Evolutionary conservation across 2,113 vertebrate species (phyloP), one percentile per base, ranked within the genome.

Genomic region (Bubo scandiacus): DNA sequence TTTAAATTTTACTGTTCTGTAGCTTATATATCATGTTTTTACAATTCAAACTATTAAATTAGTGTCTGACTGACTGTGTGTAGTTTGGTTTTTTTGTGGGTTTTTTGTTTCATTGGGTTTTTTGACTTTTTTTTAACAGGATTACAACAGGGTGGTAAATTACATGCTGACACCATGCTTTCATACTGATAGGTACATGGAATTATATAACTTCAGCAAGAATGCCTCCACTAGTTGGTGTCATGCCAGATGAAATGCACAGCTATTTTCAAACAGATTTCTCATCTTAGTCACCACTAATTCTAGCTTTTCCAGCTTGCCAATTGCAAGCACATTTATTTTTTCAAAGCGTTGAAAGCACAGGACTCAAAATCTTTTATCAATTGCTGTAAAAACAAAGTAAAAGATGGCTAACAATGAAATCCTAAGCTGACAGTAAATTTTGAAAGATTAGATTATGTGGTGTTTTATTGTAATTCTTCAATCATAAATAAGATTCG

Each of bases 211-310:
- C 59, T 74, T 77, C 43, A 94, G 51, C 70, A 89, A 91, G 71
- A 90, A 68, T 67, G 90, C 40, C 86, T 82, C 62, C 36, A 71
- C 26, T 74, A 82, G 54, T 89, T 90, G 92, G 25, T 66, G 63
- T 88, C 81, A 83, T 12, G 19, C 42, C 34, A 65, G 15, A 40
- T n/a, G 40, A 92, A 96, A 92, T 32, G 43, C 61, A 45, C 2
- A 58, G 30, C 45, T 92, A 66, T 75, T 91, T 92, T 89, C 49
- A 96, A 93, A 79, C 9, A 77, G 8, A 86, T 65, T 92, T 91
- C 42, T 85, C 26, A 87, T 75, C 68, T 57, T 62, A 25, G 55
- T 51, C 77, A 66, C 62, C 65, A 90, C 12, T 22, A 71, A 29
- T 70, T 92, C 57, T 42, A 81, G 32, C 25, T 87, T 80, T 87